These are phyloP conservation scores for Brachyrhaphis roseni DNA, from an alignment of 2,797 vertebrate species.

Conservation along the genomic window DNA sequence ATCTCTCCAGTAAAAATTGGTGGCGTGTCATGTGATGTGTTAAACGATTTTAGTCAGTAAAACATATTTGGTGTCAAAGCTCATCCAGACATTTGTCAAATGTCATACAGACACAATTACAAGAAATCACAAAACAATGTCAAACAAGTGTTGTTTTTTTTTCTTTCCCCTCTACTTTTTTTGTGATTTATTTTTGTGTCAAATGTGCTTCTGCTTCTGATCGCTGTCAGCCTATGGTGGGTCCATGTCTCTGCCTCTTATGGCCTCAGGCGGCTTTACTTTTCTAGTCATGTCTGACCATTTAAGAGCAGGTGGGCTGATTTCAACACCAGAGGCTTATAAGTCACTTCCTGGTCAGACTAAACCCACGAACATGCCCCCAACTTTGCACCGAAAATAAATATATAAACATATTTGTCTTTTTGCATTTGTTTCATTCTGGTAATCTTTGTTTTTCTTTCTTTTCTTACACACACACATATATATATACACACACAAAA, in stretches of 20 bases:
- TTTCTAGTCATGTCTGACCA: conserved; percentile 41
- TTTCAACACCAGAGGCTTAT: conserved; percentile 36
- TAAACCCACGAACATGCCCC: conserved; percentile 10
- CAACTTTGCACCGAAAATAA: background rate
- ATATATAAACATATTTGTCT: background rate
- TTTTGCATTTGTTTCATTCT: conserved; percentile 23
- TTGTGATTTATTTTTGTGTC: conserved; percentile 20
- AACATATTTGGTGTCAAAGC: background rate
- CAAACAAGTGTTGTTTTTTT: background rate
- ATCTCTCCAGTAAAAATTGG: background rate
- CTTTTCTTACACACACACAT: background rate
- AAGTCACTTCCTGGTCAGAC: conserved; percentile 22
- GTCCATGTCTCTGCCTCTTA: conserved; percentile 35
- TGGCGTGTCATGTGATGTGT: background rate
- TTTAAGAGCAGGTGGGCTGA: conserved; percentile 53
- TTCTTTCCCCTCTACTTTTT: background rate
- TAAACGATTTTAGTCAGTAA: background rate
- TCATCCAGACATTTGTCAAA: background rate
- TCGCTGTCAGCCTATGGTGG: conserved; percentile 26
- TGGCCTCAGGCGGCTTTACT: conserved; percentile 55
- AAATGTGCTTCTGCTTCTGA: conserved; percentile 19
- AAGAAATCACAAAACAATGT: background rate
- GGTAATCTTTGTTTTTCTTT: conserved; percentile 22
- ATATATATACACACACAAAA: background rate
- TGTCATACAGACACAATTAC: background rate